Conservation (phyloP, 2,888 invertebrate genomes). For the Drosophila siamana region DNA sequence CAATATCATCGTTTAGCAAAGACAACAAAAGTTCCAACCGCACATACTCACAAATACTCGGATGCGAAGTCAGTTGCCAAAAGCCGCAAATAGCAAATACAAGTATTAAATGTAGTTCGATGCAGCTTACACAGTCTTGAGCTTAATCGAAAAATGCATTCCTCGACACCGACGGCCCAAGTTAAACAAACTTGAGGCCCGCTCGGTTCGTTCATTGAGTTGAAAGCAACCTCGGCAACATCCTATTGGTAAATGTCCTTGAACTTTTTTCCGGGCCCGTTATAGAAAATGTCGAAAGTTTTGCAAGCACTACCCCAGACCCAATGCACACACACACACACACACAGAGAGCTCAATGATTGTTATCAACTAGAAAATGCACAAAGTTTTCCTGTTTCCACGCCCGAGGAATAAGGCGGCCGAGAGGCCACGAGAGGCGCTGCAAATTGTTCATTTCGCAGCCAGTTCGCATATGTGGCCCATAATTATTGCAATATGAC, state of each 20-base stretch:
- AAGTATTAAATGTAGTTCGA: conserved; percentile 59
- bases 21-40: conserved; percentile 37
- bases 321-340: conserved; percentile 18
- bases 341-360: conserved; percentile 46
- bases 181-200: conserved; percentile 49
- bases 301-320: conserved; percentile 4
- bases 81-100: conserved; percentile 31
- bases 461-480: conserved; percentile 63
- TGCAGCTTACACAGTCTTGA: conserved; percentile 60
- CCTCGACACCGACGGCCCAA: conserved; percentile 52
- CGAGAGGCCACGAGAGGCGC: conserved; percentile 15
- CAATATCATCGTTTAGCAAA: conserved; percentile 33
- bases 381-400: conserved; percentile 52
- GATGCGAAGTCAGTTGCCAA: neutral
- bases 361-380: conserved; percentile 75
- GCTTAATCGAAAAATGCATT: conserved; percentile 77
- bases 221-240: neutral
- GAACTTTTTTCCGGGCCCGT: conserved; percentile 66
- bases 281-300: conserved; percentile 48
- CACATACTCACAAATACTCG: conserved; percentile 6
- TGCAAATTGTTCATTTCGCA: conserved; percentile 64
- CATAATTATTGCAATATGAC: conserved; percentile 75
- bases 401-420: too few species aligned
- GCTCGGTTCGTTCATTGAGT: conserved; percentile 3
- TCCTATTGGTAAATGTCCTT: conserved; percentile 56